A percentile compares a stretch with the other conserved stretches of the same genome.
Conservation (phyloP, 1,140 invertebrate genomes). For the Pogonomyrmex barbatus region DNA sequence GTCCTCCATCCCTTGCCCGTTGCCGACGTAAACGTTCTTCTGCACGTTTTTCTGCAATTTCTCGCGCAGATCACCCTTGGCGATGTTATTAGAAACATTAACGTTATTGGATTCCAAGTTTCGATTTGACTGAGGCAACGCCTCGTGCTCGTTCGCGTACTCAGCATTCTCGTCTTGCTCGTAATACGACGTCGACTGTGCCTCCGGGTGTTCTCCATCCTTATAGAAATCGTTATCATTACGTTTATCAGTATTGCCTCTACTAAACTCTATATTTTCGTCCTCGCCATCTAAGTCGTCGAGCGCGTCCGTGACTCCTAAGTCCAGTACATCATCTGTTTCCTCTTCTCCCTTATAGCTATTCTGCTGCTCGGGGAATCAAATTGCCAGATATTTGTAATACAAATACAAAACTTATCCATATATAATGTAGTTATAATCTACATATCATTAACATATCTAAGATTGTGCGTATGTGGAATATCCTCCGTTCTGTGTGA, state of each 20-base stretch:
- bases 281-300: slow-evolving; percentile 85
- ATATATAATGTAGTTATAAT: slow-evolving; percentile 68
- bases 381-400: slow-evolving; percentile 84
- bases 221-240: slow-evolving; percentile 78
- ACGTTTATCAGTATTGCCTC: slow-evolving; percentile 73
- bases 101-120: slow-evolving; percentile 45
- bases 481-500: not conserved
- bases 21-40: slow-evolving; percentile 72
- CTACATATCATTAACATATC: slow-evolving; percentile 51
- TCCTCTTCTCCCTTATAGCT: slow-evolving; percentile 86
- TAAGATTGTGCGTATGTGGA: slow-evolving; percentile 18
- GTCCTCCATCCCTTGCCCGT: slow-evolving; percentile 80
- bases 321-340: slow-evolving; percentile 85
- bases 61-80: slow-evolving; percentile 79
- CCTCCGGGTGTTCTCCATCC: slow-evolving; percentile 72
- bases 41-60: slow-evolving; percentile 79
- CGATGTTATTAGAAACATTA: slow-evolving; percentile 61
- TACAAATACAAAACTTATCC: slow-evolving; percentile 68
- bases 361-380: slow-evolving; percentile 85
- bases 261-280: slow-evolving; percentile 83
- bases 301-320: slow-evolving; percentile 84
- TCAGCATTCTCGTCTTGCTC: slow-evolving; percentile 70
- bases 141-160: slow-evolving; percentile 66
- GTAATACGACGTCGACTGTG: slow-evolving; percentile 69
- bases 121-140: slow-evolving; percentile 56